Evolutionary conservation across 2,113 vertebrate genomes (phyloP), one percentile per base, ranked within the genome.

Genomic region (Monopterus albus): DNA sequence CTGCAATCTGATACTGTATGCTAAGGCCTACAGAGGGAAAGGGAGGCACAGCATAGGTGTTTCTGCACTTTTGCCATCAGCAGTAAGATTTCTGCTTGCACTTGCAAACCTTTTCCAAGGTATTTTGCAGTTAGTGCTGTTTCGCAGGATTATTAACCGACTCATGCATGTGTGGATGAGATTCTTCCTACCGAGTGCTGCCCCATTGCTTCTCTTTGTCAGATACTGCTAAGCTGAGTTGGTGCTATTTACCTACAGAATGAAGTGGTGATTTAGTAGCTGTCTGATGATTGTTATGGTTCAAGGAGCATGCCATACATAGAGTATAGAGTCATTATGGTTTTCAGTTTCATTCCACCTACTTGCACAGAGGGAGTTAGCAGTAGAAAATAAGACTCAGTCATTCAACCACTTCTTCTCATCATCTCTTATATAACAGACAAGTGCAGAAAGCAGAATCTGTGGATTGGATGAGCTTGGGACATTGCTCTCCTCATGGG

Each of bases 101-200:
- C 6, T 61, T 50, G 18, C 26, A 50, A 38, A 21, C 12, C 42
- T 18, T 6, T 2, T 18, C n/a, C 46, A 60, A 63, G 60, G 33
- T 18, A 40, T 36, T 7, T 1, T 18, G 12, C n/a, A 21, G 10
- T 12, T 3, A 31, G 15, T 40, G 2, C 23, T n/a, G n/a, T 18
- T 61, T 53, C 10, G 33, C 12, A 2, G 12, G 29, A 45, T 33
- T n/a, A n/a, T n/a, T 29, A 47, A 12, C 31, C 17, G 21, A 43
- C 12, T 39, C 17, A 18, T 20, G 17, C 23, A 33, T 49, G 38
- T 59, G 31, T 36, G 42, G 35, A 56, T 42, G 47, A 9, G n/a
- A 63, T 49, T 18, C 45, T 38, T 68, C 57, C 42, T 55, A 67
- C 74, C 74, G 59, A 70, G 28, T 81, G 63, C 65, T 35, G 31